Evolutionary conservation across 2,113 vertebrate species (phyloP).

Genomic region (Ammodytes marinus): DNA sequence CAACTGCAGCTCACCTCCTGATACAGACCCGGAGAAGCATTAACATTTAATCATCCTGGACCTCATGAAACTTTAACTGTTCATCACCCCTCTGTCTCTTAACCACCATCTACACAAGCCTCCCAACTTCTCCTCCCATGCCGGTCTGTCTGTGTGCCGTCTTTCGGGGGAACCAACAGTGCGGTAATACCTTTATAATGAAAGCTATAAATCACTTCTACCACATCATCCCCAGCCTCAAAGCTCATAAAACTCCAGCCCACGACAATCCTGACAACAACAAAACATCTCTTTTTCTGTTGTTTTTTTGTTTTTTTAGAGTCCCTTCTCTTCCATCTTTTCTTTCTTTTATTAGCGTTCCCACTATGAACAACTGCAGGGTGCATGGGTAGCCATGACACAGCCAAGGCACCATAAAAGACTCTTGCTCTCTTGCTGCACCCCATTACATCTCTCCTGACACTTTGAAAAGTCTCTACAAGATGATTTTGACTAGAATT

Average conservation of each 20-base stretch:
- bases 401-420: slow-evolving; percentile 17
- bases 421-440: neutral
- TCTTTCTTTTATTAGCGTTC: slow-evolving; percentile 29
- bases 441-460: neutral
- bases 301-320: slow-evolving; percentile 9
- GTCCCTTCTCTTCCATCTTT: neutral
- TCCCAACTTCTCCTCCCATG: slow-evolving; percentile 23
- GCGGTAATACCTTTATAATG: slow-evolving; percentile 70
- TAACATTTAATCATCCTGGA: slow-evolving; percentile 28
- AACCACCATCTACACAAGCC: slow-evolving; percentile 17
- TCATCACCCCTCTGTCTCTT: slow-evolving; percentile 7
- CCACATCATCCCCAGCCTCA: slow-evolving; percentile 61
- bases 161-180: slow-evolving; percentile 48
- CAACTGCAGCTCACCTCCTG: slow-evolving; percentile 13
- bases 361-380: slow-evolving; percentile 48
- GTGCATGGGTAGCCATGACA: slow-evolving; percentile 33
- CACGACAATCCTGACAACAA: slow-evolving; percentile 52
- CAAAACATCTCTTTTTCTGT: slow-evolving; percentile 6
- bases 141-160: slow-evolving; percentile 29
- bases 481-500: neutral
- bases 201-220: slow-evolving; percentile 76
- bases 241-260: slow-evolving; percentile 67
- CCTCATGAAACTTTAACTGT: slow-evolving; percentile 17
- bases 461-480: slow-evolving; percentile 7
- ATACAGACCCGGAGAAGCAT: slow-evolving; percentile 18